A percentile compares a stretch with the other conserved stretches of the same genome.
Evolutionary conservation across 1,140 invertebrate genomes (phyloP).

Genomic region (Pachypsylla venusta): DNA sequence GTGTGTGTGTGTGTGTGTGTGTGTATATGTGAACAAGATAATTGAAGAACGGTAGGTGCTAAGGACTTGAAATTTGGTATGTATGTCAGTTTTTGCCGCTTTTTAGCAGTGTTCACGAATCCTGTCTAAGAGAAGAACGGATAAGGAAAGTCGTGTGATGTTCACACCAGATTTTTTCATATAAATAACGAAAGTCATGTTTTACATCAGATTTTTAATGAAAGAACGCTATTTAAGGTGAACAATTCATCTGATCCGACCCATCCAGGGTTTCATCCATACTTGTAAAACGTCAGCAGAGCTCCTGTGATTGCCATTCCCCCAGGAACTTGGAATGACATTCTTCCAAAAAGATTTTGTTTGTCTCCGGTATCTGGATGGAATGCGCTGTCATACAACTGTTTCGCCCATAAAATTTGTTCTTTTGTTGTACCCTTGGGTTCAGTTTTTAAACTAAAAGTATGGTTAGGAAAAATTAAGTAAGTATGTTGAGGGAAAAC

Average conservation of each 20-base stretch:
- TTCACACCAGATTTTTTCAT: no score
- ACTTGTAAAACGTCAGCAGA: slow-evolving; percentile 59
- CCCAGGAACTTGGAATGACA: slow-evolving; percentile 81
- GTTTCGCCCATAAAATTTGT: slow-evolving; percentile 57
- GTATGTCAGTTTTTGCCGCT: no score
- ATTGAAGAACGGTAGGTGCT: no score
- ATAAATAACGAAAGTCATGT: background rate
- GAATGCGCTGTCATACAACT: slow-evolving; percentile 67
- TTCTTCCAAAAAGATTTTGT: slow-evolving; percentile 60
- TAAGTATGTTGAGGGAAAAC: no score
- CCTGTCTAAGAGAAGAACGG: no score
- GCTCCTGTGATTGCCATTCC: slow-evolving; percentile 76
- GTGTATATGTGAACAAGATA: no score
- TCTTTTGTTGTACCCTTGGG: slow-evolving; percentile 41
- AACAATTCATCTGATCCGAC: background rate
- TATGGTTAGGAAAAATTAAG: no score
- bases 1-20: no score
- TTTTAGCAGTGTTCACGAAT: no score
- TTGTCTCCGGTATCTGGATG: slow-evolving; percentile 76
- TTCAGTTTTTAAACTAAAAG: slow-evolving; percentile 43
- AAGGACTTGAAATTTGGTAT: no score
- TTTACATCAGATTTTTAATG: background rate
- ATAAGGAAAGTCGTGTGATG: no score
- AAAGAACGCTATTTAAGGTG: background rate
- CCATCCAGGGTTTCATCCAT: slow-evolving; percentile 18